phyloP scores from a whole-genome alignment of 2,113 vertebrate genomes.

The Polypterus bichir region DNA sequence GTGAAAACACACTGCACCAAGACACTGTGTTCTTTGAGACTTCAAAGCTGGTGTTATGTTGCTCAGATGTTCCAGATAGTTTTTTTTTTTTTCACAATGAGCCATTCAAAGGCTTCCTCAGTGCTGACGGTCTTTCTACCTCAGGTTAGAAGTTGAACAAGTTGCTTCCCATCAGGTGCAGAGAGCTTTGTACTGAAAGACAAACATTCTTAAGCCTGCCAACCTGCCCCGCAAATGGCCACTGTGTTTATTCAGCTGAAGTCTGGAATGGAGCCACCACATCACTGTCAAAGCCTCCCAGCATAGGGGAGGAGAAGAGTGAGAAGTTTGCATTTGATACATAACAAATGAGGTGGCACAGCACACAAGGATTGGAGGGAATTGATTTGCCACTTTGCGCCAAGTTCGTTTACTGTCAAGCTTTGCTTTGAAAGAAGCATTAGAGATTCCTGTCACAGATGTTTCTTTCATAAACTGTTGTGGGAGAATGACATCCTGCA shows the following conservation, averaged over 20 bases:
- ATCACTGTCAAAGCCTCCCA: conserved; percentile 53
- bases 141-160: conserved; percentile 19
- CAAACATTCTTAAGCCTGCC: conserved; percentile 45
- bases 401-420: conserved; percentile 58
- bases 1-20: neutral
- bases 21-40: conserved; percentile 21
- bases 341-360: conserved; percentile 73
- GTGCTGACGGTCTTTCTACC: neutral
- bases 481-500: conserved; percentile 64
- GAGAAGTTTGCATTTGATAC: conserved; percentile 59
- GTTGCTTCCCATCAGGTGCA: conserved; percentile 28
- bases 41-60: conserved; percentile 22
- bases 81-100: conserved; percentile 10
- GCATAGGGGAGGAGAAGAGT: conserved; percentile 66
- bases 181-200: conserved; percentile 33
- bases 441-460: conserved; percentile 74
- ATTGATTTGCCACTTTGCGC: conserved; percentile 54
- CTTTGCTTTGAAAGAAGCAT: conserved; percentile 53
- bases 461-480: conserved; percentile 74
- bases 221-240: conserved; percentile 57
- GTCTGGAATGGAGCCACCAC: conserved; percentile 65
- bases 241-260: conserved; percentile 73
- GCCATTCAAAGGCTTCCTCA: conserved; percentile 13
- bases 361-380: conserved; percentile 50
- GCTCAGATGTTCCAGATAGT: conserved; percentile 16